These are phyloP conservation scores for Melanophora roralis DNA, from an alignment of 2,888 invertebrate species.

Conservation along the genomic window DNA sequence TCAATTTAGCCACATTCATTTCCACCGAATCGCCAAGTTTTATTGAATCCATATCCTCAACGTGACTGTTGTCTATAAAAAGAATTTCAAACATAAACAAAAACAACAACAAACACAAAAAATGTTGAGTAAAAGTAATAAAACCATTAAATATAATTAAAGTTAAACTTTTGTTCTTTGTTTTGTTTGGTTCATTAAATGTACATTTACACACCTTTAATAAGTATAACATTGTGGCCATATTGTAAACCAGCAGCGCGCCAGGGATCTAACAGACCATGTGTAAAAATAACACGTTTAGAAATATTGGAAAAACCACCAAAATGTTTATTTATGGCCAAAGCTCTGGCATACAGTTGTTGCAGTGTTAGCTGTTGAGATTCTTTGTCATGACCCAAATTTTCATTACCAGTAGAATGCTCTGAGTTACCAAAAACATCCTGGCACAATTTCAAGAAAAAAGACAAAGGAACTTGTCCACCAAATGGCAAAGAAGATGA, in stretches of 20 bases:
- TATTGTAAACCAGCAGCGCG: slow-evolving; percentile 77
- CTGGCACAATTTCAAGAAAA: slow-evolving; percentile 69
- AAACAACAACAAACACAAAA: not conserved
- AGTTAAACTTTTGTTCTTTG: not conserved
- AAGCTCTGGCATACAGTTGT: slow-evolving; percentile 52
- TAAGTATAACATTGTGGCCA: slow-evolving; percentile 67
- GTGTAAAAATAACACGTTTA: slow-evolving; percentile 78
- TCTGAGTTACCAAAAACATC: slow-evolving; percentile 66
- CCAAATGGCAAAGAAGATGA: slow-evolving; percentile 62
- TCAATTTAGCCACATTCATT: slow-evolving; percentile 72
- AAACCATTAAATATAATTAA: slow-evolving; percentile 24
- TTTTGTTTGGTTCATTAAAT: not conserved
- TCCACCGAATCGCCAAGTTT: slow-evolving; percentile 67
- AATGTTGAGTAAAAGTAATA: not conserved
- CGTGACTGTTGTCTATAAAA: slow-evolving; percentile 71
- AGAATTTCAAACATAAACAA: not conserved
- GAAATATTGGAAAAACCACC: slow-evolving; percentile 74
- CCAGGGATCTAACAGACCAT: slow-evolving; percentile 80
- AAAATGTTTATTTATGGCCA: slow-evolving; percentile 77
- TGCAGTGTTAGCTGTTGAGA: slow-evolving; percentile 6
- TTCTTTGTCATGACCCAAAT: slow-evolving; percentile 55
- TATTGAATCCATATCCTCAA: slow-evolving; percentile 71
- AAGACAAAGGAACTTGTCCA: slow-evolving; percentile 68
- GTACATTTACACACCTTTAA: slow-evolving; percentile 66
- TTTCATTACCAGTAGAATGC: not conserved